Base-by-base conservation (phyloP, 2,797 vertebrate genomes). In the Argyrosomus regius region DNA sequence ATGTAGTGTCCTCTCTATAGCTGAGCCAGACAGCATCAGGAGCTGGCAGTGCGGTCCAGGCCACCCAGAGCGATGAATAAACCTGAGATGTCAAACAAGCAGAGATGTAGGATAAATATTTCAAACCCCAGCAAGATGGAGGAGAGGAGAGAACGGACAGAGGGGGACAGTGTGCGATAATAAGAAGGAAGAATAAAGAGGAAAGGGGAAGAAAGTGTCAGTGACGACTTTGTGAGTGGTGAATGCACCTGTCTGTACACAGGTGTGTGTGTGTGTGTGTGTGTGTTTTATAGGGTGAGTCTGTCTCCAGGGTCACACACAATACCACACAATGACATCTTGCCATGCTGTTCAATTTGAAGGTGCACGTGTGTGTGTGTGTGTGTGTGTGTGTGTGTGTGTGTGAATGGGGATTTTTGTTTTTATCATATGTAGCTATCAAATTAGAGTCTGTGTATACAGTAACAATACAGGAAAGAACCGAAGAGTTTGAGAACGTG, bases 51-150 rank as follows among this genome's bases (percentile, higher is more conserved):
- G 2, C 3, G 5, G 60, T 52, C 59, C 72, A 14, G 91, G 77
- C 93, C 92, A 92, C 92, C 91, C 91, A 91, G 82, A 78, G 80
- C 58, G 89, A 88, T 87, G 86, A 91, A 81, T 89, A 89, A 89
- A 86, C 79, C 75, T 20, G 58, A 20, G 43, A 81, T 20, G 72
- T 87, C 80, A 91, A 88, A 90, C 81, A 89, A 85, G 64, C 54
- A 43, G 63, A 86, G 80, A 85, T 59, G 75, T 63, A 86, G 89
- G 61, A 87, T 86, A 85, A 89, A 91, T 90, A 88, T 75, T 86
- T 78, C 81, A 83, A 84, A 82, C 28, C 46, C 45, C 18, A 20
- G 70, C 17, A 10, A 60, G 62, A 70, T 16, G 3, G 45, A 82
- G 16, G 78, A 80, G 72, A 74, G 28, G 39, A 72, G 72, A 73